These are phyloP conservation scores for Ormyrus labotus DNA, from an alignment of 2,888 invertebrate genomes.

Conservation along the genomic window DNA sequence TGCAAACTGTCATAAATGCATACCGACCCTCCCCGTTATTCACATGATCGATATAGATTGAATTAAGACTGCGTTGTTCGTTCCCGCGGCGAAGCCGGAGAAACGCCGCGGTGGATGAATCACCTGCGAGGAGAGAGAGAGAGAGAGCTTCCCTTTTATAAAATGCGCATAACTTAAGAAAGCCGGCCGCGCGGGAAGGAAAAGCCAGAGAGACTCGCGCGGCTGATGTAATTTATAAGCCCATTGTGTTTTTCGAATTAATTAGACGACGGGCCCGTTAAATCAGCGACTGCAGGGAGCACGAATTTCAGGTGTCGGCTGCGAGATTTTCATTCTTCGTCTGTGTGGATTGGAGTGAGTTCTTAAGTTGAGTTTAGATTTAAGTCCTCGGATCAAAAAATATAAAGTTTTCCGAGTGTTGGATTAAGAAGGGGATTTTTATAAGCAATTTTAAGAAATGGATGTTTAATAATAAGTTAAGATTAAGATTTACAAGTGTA, in stretches of 20 bases:
- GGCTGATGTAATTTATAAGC: background rate
- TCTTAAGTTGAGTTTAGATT: too few species aligned
- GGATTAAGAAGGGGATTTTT: too few species aligned
- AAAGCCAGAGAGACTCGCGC: background rate
- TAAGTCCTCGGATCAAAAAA: too few species aligned
- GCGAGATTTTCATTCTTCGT: constrained; percentile 3
- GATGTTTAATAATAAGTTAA: too few species aligned
- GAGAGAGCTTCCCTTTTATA: background rate
- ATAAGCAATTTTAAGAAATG: too few species aligned
- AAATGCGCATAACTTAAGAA: constrained; percentile 24
- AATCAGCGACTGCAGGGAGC: background rate
- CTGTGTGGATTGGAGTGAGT: too few species aligned
- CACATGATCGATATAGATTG: constrained; percentile 5
- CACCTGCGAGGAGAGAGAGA: background rate
- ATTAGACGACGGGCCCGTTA: constrained; percentile 7
- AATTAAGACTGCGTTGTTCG: background rate
- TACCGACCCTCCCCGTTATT: background rate
- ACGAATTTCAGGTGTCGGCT: constrained; percentile 17
- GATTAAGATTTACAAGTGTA: too few species aligned
- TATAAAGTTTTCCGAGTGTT: too few species aligned
- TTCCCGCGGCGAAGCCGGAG: background rate
- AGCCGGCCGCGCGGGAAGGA: background rate
- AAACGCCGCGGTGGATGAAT: background rate
- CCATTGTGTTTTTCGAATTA: constrained; percentile 16
- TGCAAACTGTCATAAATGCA: too few species aligned